Conservation (phyloP, 2,113 vertebrate species). For the Ctenomys sociabilis region DNA sequence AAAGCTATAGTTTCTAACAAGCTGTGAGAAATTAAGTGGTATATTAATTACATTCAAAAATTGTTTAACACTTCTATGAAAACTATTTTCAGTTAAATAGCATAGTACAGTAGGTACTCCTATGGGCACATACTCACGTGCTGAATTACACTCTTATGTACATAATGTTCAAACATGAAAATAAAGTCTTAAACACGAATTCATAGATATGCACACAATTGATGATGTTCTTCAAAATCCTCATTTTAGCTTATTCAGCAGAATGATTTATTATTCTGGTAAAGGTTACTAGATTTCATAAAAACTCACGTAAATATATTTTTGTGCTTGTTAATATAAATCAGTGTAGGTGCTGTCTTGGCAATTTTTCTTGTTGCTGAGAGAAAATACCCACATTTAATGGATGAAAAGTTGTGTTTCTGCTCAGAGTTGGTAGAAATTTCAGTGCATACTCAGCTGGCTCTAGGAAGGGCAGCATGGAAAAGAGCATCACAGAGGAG, state of each 20-base stretch:
- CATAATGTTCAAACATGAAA: neutral
- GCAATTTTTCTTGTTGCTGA: neutral
- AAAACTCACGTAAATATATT: neutral
- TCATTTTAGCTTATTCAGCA: neutral
- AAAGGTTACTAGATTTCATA: neutral
- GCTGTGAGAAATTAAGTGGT: neutral
- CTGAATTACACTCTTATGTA: neutral
- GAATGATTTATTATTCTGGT: neutral
- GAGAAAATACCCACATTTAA: neutral
- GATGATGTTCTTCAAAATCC: neutral
- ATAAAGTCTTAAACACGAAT: neutral
- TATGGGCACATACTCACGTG: neutral
- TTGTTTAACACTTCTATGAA: neutral
- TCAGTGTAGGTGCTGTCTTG: neutral
- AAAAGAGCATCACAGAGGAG: neutral
- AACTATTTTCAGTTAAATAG: neutral
- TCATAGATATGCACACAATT: neutral
- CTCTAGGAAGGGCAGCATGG: neutral
- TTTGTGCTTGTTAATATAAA: neutral
- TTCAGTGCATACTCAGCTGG: neutral
- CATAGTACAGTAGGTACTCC: neutral
- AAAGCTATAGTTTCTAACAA: neutral
- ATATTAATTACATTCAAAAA: neutral
- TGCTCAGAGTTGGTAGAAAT: neutral
- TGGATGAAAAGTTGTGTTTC: neutral